Percentiles rank a stretch among this genome's conserved stretches.
Conservation (phyloP, 2,113 vertebrate genomes). For the Hassar affinis region DNA sequence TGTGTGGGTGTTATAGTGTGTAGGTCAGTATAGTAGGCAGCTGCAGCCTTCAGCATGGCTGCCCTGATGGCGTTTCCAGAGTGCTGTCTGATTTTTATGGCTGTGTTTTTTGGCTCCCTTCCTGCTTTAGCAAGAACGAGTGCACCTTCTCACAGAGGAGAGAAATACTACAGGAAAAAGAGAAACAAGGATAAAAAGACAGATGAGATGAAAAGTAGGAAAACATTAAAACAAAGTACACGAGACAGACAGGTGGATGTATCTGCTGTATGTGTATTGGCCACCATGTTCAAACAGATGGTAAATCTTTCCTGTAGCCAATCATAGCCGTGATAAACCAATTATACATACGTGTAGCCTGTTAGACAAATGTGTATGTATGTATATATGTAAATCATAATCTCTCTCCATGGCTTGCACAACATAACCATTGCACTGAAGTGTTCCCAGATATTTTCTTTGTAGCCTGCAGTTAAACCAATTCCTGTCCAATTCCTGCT, state of each 20-base stretch:
- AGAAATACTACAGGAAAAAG: constrained; percentile 46
- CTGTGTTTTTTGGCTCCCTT: constrained; percentile 71
- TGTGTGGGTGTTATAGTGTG: too few species aligned
- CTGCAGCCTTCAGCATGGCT: constrained; percentile 40
- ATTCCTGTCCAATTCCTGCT: neutral
- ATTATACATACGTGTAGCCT: neutral
- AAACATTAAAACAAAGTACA: constrained; percentile 26
- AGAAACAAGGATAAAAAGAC: neutral
- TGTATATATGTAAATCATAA: too few species aligned
- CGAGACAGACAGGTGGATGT: constrained; percentile 31
- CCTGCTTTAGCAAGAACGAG: constrained; percentile 52
- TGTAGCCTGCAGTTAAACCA: constrained; percentile 4
- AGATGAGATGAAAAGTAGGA: constrained; percentile 26
- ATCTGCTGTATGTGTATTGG: neutral
- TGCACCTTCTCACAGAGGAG: constrained; percentile 41
- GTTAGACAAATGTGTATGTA: neutral
- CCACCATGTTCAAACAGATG: constrained; percentile 12
- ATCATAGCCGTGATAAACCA: neutral
- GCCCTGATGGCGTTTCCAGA: constrained; percentile 72
- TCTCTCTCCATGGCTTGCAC: neutral
- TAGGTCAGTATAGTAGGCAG: constrained; percentile 53
- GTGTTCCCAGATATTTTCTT: neutral
- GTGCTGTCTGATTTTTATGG: constrained; percentile 70
- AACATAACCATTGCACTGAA: neutral
- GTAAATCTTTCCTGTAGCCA: neutral